These are phyloP conservation scores for Epistrophe grossulariae DNA, from an alignment of 2,888 invertebrate species.

Conservation along the genomic window DNA sequence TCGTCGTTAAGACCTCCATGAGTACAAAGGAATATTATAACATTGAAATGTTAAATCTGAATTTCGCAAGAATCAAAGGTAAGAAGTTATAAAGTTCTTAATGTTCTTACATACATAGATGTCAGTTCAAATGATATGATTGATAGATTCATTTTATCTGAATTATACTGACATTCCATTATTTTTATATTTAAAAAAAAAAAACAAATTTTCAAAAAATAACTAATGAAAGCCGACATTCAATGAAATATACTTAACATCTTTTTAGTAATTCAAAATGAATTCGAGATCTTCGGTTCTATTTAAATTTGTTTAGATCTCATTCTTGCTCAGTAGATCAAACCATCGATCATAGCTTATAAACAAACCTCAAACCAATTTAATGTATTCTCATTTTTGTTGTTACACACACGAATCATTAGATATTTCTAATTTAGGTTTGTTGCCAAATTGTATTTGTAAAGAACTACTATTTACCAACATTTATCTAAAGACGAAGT, in stretches of 20 bases:
- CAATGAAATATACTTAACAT: conserved; percentile 31
- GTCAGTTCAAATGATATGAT: conserved; percentile 26
- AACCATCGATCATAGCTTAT: background rate
- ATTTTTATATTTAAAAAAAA: background rate
- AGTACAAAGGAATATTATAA: conserved; percentile 22
- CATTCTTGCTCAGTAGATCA: background rate
- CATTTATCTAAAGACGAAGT: background rate
- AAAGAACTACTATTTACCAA: conserved; percentile 30
- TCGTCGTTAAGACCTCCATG: conserved; percentile 1
- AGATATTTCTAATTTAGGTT: background rate
- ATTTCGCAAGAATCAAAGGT: conserved; percentile 46
- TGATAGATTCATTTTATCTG: conserved; percentile 17
- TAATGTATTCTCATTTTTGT: background rate
- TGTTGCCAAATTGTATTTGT: conserved; percentile 2
- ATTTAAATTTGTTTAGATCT: no score
- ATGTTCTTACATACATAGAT: conserved; percentile 4
- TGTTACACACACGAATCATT: background rate
- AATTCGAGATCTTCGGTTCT: background rate
- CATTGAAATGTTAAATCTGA: background rate
- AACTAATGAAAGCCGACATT: conserved; percentile 5
- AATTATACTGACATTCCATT: conserved; percentile 4
- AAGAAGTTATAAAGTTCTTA: conserved; percentile 20
- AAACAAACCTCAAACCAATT: background rate
- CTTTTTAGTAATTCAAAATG: background rate
- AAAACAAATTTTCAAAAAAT: conserved; percentile 16